A percentile compares a stretch with the other conserved stretches of the same genome.
phyloP scores from a whole-genome alignment of 2,888 invertebrate genomes.

The Caprella mutica region DNA sequence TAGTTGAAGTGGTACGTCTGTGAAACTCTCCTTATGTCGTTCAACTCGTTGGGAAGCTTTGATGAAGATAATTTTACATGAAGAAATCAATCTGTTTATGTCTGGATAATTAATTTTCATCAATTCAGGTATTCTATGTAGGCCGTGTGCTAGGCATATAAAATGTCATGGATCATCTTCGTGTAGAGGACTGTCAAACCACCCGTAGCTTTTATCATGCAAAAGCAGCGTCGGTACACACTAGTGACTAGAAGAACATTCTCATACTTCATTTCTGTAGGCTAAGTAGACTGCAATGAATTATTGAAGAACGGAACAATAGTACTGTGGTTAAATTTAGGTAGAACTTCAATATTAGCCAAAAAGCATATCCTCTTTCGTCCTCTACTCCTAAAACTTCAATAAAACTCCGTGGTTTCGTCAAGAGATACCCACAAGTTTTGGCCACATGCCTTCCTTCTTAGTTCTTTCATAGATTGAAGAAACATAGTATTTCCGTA shows the following conservation, averaged over 20 bases:
- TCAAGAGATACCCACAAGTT: too few species aligned
- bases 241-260: background rate
- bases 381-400: background rate
- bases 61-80: constrained; percentile 4
- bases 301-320: background rate
- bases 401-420: background rate
- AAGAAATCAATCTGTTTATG: too few species aligned
- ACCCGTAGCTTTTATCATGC: background rate
- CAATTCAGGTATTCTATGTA: too few species aligned
- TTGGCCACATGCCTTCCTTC: background rate
- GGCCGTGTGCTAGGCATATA: too few species aligned
- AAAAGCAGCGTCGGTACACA: background rate
- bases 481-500: background rate
- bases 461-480: background rate
- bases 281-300: background rate
- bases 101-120: too few species aligned
- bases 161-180: too few species aligned
- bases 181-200: too few species aligned
- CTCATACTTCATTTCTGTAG: background rate
- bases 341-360: background rate
- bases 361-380: background rate
- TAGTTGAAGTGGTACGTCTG: background rate
- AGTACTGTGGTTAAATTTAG: background rate
- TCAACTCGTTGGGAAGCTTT: constrained; percentile 1
- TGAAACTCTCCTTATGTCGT: background rate